Evolutionary conservation across 2,113 vertebrate genomes (phyloP).

Genomic region (Cettia cetti): DNA sequence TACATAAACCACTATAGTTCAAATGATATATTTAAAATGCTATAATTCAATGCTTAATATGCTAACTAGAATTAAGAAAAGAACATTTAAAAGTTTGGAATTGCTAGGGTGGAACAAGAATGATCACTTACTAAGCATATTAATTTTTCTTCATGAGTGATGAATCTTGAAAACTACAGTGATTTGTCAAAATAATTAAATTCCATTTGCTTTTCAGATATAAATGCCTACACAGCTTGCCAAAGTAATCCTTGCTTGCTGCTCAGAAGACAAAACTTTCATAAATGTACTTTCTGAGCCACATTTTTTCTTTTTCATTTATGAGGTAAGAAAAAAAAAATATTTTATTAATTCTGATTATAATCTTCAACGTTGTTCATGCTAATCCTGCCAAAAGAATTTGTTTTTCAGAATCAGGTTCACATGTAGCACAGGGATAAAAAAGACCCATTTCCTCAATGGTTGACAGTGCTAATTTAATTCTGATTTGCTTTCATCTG

Average conservation of each 20-base stretch:
- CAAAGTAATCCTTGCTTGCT: slow-evolving; percentile 1
- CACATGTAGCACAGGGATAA: neutral
- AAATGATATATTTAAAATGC: neutral
- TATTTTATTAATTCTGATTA: neutral
- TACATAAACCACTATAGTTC: neutral
- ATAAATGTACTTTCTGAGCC: neutral
- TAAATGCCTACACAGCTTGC: slow-evolving; percentile 4
- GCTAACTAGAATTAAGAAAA: slow-evolving; percentile 22
- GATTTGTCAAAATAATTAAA: slow-evolving; percentile 52
- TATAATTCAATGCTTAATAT: slow-evolving; percentile 1
- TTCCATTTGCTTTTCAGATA: slow-evolving; percentile 42
- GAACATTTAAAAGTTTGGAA: slow-evolving; percentile 1
- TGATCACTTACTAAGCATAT: slow-evolving; percentile 10
- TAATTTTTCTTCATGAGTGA: slow-evolving; percentile 34
- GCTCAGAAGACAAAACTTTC: neutral
- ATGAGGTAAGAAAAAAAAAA: neutral
- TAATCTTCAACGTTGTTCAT: neutral
- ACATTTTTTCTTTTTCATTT: neutral
- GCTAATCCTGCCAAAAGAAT: neutral
- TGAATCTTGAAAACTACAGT: slow-evolving; percentile 33
- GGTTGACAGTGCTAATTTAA: neutral
- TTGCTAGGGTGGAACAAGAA: slow-evolving; percentile 7
- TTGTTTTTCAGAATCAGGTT: neutral
- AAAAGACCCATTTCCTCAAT: neutral
- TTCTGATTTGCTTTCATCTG: neutral